phyloP scores from a whole-genome alignment of 64 coral and sea anemone genomes.

The Montipora cactus region DNA sequence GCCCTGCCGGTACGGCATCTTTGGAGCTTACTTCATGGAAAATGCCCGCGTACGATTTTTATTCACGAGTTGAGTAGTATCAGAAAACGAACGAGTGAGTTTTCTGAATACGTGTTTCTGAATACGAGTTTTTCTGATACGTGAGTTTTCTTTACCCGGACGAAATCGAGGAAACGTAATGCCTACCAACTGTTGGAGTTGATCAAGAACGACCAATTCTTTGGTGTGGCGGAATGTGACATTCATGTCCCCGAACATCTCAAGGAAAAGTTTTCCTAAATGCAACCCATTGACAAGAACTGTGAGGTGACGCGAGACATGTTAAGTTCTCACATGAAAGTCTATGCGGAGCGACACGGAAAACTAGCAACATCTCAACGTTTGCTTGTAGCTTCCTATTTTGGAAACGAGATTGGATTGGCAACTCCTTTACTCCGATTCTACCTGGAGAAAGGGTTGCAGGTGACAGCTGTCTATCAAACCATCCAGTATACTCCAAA shows the following conservation, averaged over 20 bases:
- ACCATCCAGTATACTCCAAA: neutral
- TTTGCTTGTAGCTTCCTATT: neutral
- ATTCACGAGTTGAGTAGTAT: too few relatives aligned
- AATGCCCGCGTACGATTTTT: too few relatives aligned
- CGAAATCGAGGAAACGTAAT: too few relatives aligned
- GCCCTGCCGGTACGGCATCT: too few relatives aligned
- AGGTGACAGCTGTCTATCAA: neutral
- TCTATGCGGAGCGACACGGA: neutral
- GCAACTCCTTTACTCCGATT: constrained; percentile 3
- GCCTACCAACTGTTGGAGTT: too few relatives aligned
- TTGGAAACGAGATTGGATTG: neutral
- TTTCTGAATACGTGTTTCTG: too few relatives aligned
- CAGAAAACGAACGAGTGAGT: too few relatives aligned
- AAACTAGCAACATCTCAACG: neutral
- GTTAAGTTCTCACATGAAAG: neutral
- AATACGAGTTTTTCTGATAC: too few relatives aligned
- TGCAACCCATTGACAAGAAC: neutral
- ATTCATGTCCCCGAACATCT: neutral
- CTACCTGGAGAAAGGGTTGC: constrained; percentile 12
- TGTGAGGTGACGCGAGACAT: neutral
- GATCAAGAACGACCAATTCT: too few relatives aligned
- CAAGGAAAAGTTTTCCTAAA: neutral
- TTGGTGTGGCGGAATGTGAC: neutral
- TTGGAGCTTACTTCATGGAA: too few relatives aligned
- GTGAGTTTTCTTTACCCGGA: too few relatives aligned